Percentiles rank a stretch among this genome's conserved stretches.
Conservation (phyloP, 2,888 invertebrate species). For the Leptopilina drosophilae region DNA sequence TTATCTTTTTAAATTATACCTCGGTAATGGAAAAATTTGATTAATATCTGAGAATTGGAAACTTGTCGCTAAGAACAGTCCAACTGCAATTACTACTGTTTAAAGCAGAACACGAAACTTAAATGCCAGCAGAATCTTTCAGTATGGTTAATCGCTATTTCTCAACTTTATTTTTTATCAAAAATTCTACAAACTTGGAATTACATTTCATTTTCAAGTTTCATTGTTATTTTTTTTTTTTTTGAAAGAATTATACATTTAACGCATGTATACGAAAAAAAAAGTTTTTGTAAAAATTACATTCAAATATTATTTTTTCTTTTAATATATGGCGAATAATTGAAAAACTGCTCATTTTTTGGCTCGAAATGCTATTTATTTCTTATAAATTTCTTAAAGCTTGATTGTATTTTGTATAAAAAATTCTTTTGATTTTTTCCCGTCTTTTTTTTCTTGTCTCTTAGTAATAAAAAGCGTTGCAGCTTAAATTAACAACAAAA, state of each 20-base stretch:
- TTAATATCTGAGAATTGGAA: slow-evolving; percentile 26
- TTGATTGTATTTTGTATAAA: too few relatives aligned
- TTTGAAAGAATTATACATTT: not conserved
- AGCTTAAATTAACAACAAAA: too few relatives aligned
- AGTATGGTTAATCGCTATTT: slow-evolving; percentile 8
- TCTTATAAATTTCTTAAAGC: too few relatives aligned
- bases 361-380: too few relatives aligned
- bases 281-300: too few relatives aligned
- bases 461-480: too few relatives aligned
- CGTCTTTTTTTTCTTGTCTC: too few relatives aligned
- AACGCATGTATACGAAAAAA: not conserved
- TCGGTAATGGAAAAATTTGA: slow-evolving; percentile 24
- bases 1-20: slow-evolving; percentile 18
- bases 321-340: too few relatives aligned
- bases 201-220: not conserved
- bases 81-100: slow-evolving; percentile 23
- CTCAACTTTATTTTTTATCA: not conserved
- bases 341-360: too few relatives aligned
- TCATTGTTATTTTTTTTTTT: not conserved
- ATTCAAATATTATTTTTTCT: too few relatives aligned
- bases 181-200: not conserved
- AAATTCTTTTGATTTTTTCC: too few relatives aligned
- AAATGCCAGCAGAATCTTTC: not conserved
- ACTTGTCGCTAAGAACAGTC: slow-evolving; percentile 20
- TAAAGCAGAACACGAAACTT: slow-evolving; percentile 25